Conservation (phyloP, 1,140 invertebrate genomes). For the Brachionus manjavacas region DNA sequence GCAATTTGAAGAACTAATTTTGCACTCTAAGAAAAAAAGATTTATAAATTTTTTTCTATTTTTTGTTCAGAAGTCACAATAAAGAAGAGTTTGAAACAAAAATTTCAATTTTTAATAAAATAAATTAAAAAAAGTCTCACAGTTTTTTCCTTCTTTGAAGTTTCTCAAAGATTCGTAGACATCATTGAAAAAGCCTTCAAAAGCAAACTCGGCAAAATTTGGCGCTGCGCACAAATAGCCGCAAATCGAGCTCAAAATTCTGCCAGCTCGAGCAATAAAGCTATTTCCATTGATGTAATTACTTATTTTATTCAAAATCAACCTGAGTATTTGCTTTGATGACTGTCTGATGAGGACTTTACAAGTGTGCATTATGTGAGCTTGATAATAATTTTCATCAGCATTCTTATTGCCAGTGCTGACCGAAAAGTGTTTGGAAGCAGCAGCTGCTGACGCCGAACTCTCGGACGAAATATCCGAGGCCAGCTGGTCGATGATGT, state of each 20-base stretch:
- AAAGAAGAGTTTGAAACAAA: too few species aligned
- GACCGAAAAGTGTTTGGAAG: neutral
- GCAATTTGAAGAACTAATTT: too few species aligned
- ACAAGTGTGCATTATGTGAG: slow-evolving; percentile 35
- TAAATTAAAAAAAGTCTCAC: slow-evolving; percentile 43
- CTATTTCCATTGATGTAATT: slow-evolving; percentile 36
- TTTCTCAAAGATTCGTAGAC: slow-evolving; percentile 12
- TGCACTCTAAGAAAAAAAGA: too few species aligned
- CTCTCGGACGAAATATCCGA: slow-evolving; percentile 11
- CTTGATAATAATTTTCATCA: slow-evolving; percentile 38
- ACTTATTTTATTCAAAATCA: neutral
- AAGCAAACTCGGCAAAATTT: slow-evolving; percentile 23
- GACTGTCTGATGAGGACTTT: slow-evolving; percentile 20
- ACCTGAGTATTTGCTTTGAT: neutral
- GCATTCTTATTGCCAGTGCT: slow-evolving; percentile 4
- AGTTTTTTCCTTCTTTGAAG: slow-evolving; percentile 23
- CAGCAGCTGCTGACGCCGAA: slow-evolving; percentile 27
- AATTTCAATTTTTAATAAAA: too few species aligned
- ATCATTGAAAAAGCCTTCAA: neutral
- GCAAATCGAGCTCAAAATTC: slow-evolving; percentile 13
- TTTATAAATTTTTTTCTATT: too few species aligned
- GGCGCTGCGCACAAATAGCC: neutral
- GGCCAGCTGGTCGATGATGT: slow-evolving; percentile 1
- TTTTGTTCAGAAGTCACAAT: too few species aligned
- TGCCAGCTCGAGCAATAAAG: slow-evolving; percentile 20